A percentile compares a stretch with the other conserved stretches of the same genome.
Conservation (phyloP, 2,888 invertebrate genomes). For the Torymus texanus region DNA sequence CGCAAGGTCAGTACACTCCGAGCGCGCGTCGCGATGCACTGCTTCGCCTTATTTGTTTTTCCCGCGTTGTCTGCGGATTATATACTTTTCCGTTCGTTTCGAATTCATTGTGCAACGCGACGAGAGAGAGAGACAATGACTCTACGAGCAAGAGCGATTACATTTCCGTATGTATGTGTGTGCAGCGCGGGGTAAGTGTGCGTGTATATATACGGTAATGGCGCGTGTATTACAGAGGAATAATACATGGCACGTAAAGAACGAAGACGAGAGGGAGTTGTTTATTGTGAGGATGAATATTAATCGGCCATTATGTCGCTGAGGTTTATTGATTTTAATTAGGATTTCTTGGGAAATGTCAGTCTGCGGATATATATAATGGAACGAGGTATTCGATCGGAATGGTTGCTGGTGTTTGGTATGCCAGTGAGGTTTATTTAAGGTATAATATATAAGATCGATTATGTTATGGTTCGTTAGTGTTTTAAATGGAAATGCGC, state of each 20-base stretch:
- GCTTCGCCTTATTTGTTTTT: conserved; percentile 14
- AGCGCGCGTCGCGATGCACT: no score
- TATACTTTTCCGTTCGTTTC: conserved; percentile 28
- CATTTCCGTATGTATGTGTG: neutral
- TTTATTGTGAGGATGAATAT: neutral
- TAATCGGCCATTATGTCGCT: conserved; percentile 9
- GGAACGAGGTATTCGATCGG: no score
- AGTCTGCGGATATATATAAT: no score
- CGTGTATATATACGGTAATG: neutral
- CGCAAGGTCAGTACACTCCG: conserved; percentile 9
- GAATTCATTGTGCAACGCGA: conserved; percentile 41
- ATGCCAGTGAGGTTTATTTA: no score
- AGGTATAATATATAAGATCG: no score
- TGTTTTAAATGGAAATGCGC: no score
- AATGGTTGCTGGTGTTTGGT: no score
- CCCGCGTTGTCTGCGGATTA: conserved; percentile 5
- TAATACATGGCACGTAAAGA: conserved; percentile 42
- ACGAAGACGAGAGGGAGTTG: neutral
- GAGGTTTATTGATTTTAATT: conserved; percentile 6
- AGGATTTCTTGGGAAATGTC: neutral
- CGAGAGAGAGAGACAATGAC: conserved; percentile 35
- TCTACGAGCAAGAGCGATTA: conserved; percentile 23
- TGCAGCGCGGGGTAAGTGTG: neutral
- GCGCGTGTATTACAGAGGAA: conserved; percentile 8
- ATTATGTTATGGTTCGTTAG: no score